These are phyloP conservation scores for Octonoba sinensis DNA, from an alignment of 2,888 invertebrate genomes.

Conservation along the genomic window DNA sequence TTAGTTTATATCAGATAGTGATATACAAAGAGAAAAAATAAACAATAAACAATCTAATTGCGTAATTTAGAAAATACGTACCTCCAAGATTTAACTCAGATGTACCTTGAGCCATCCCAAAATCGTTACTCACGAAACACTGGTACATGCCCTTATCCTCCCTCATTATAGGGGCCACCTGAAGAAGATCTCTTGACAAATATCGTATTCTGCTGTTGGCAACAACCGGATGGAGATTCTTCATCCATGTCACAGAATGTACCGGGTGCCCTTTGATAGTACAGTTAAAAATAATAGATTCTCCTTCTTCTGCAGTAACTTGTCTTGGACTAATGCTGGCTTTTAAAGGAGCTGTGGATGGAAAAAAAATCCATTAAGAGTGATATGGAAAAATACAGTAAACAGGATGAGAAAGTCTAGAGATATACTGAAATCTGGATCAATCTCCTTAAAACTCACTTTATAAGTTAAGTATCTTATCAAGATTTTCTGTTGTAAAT, in stretches of 20 bases:
- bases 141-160: conserved; percentile 66
- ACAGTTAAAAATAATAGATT: conserved; percentile 61
- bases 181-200: conserved; percentile 58
- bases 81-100: conserved; percentile 62
- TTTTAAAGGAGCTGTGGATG: conserved; percentile 40
- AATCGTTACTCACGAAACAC: conserved; percentile 63
- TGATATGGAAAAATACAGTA: neutral
- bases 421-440: too few species aligned
- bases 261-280: conserved; percentile 58
- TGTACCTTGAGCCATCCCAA: conserved; percentile 54
- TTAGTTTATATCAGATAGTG: too few species aligned
- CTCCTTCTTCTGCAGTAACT: conserved; percentile 60
- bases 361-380: neutral
- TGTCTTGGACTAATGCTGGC: conserved; percentile 49
- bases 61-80: conserved; percentile 1
- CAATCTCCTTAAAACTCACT: too few species aligned
- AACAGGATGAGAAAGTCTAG: too few species aligned
- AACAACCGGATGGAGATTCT: conserved; percentile 54
- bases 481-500: too few species aligned
- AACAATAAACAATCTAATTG: neutral
- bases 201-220: conserved; percentile 57
- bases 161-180: conserved; percentile 61
- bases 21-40: neutral
- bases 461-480: too few species aligned
- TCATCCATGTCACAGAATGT: conserved; percentile 61